Evolutionary conservation across 2,888 invertebrate species (phyloP).

Genomic region (Agonopterix alstromeriana): DNA sequence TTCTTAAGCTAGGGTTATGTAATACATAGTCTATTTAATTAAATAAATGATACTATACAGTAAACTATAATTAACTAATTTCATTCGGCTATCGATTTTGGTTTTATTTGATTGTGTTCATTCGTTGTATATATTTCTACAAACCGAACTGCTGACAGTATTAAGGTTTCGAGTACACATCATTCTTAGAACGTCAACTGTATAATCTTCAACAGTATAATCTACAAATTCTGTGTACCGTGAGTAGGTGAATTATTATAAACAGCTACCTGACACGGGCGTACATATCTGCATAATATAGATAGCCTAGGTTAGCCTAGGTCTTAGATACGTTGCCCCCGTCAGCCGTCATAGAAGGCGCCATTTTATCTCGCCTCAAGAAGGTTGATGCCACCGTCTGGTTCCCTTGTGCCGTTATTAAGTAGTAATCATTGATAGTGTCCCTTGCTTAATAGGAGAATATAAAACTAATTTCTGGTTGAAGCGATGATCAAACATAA

Average conservation of each 20-base stretch:
- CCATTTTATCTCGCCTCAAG: conserved; percentile 27
- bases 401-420: conserved; percentile 29
- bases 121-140: not conserved
- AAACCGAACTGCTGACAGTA: not conserved
- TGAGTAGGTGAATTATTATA: conserved; percentile 15
- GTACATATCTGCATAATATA: conserved; percentile 29
- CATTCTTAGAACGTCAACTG: conserved; percentile 1
- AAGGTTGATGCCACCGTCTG: conserved; percentile 25
- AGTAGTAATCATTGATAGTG: conserved; percentile 29
- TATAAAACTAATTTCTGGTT: not conserved
- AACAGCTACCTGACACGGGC: conserved; percentile 19
- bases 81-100: too few species aligned
- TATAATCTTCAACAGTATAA: conserved; percentile 3
- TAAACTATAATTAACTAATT: too few species aligned
- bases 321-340: conserved; percentile 3
- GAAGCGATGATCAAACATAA: too few species aligned
- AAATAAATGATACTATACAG: too few species aligned
- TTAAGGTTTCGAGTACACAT: conserved; percentile 1
- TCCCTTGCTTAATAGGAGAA: conserved; percentile 6
- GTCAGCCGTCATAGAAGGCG: conserved; percentile 26
- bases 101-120: too few species aligned
- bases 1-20: too few species aligned
- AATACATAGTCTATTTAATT: too few species aligned
- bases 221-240: conserved; percentile 3
- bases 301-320: conserved; percentile 14